phyloP scores from a whole-genome alignment of 2,797 vertebrate species.

The Tokudaia muenninki region DNA sequence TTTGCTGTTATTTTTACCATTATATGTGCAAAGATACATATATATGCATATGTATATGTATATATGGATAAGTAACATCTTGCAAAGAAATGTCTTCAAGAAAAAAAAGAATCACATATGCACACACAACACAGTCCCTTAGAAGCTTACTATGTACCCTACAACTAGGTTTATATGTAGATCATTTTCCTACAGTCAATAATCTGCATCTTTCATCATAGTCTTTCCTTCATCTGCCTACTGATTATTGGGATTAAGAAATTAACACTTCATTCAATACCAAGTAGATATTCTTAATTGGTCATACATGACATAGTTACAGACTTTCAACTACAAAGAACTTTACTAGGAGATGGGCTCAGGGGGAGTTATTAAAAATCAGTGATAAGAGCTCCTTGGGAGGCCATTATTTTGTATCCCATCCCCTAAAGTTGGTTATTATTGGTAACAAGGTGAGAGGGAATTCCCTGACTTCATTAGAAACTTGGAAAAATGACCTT shows the following conservation, averaged over 20 bases:
- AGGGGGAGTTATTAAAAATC: conserved; percentile 78
- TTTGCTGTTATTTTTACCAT: not conserved
- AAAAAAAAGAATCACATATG: not conserved
- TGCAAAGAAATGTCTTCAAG: conserved; percentile 42
- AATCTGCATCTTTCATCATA: conserved; percentile 57
- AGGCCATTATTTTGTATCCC: conserved; percentile 71
- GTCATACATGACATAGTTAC: conserved; percentile 66
- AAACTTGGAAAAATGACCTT: conserved; percentile 68
- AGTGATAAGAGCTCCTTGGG: conserved; percentile 70
- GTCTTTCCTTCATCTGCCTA: conserved; percentile 43
- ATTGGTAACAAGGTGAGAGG: conserved; percentile 72
- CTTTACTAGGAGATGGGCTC: conserved; percentile 64
- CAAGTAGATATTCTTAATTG: conserved; percentile 76
- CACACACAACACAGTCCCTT: not conserved
- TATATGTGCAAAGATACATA: not conserved
- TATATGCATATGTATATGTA: not conserved
- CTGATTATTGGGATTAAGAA: conserved; percentile 60
- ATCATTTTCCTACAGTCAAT: conserved; percentile 51
- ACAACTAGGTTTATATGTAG: conserved; percentile 30
- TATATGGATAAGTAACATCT: not conserved
- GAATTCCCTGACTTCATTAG: conserved; percentile 73
- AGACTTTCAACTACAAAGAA: conserved; percentile 76
- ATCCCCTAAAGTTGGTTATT: conserved; percentile 27
- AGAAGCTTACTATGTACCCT: conserved; percentile 1
- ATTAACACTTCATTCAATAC: conserved; percentile 47